Conservation (phyloP, 2,797 vertebrate genomes). For the Crocidura indochinensis region DNA sequence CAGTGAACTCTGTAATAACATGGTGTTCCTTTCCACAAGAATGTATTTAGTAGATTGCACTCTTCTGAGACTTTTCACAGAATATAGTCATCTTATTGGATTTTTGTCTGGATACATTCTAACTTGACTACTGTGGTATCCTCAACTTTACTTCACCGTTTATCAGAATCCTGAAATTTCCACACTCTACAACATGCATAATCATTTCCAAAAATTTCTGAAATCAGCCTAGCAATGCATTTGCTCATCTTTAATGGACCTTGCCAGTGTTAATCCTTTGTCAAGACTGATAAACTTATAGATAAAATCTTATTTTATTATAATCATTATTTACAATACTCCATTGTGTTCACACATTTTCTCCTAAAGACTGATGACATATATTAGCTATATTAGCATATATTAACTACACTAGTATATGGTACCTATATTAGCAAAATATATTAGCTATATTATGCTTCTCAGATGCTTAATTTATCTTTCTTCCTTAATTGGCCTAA, state of each 20-base stretch:
- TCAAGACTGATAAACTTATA: background rate
- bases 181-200: background rate
- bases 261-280: background rate
- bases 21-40: background rate
- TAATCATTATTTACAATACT: background rate
- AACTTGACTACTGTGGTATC: background rate
- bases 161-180: background rate
- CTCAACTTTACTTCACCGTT: background rate
- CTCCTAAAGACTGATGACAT: background rate
- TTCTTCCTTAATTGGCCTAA: background rate
- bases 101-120: background rate
- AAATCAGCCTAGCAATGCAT: background rate
- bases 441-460: background rate
- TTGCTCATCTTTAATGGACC: background rate
- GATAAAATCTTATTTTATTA: background rate
- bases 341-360: background rate
- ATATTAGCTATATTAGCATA: background rate
- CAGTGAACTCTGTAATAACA: background rate
- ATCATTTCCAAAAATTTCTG: constrained; percentile 1
- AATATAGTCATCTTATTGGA: background rate
- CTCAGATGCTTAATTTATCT: background rate
- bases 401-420: too few species aligned
- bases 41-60: background rate
- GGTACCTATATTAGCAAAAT: too few species aligned
- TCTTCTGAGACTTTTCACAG: background rate